Conservation (phyloP, 2,888 invertebrate species). For the Synergus japonicus region DNA sequence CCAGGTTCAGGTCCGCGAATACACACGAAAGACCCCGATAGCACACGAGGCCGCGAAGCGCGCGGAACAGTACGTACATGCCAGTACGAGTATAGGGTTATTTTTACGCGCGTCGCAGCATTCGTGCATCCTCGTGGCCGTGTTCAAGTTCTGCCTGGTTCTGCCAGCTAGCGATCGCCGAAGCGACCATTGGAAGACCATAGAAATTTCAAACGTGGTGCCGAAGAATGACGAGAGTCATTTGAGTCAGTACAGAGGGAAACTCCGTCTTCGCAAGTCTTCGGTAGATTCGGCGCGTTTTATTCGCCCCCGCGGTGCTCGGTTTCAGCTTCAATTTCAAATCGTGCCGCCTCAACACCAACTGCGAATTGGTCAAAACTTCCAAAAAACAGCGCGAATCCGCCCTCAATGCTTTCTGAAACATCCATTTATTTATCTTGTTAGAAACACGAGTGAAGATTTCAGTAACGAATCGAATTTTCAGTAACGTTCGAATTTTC, state of each 20-base stretch:
- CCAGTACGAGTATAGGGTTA: constrained; percentile 56
- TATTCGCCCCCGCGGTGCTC: background rate
- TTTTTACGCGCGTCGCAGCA: constrained; percentile 56
- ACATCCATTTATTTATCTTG: background rate
- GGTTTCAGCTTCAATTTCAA: constrained; percentile 27
- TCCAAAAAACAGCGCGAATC: background rate
- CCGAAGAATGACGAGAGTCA: background rate
- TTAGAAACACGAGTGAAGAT: background rate
- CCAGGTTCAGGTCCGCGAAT: constrained; percentile 36
- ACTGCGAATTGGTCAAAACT: background rate
- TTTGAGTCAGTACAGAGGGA: constrained; percentile 7
- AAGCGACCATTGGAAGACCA: constrained; percentile 8
- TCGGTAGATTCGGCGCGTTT: background rate
- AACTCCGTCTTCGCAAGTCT: background rate
- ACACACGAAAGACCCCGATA: constrained; percentile 40
- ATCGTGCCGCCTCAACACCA: constrained; percentile 17
- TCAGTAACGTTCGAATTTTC: background rate
- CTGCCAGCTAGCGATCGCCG: background rate
- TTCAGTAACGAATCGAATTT: background rate
- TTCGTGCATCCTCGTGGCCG: constrained; percentile 56
- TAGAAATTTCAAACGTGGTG: constrained; percentile 10
- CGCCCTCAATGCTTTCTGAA: background rate
- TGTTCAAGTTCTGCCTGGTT: constrained; percentile 51
- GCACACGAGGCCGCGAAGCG: constrained; percentile 53
- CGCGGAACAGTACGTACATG: constrained; percentile 50